Conservation (phyloP, 2,888 invertebrate species). For the Axea sp. region DNA sequence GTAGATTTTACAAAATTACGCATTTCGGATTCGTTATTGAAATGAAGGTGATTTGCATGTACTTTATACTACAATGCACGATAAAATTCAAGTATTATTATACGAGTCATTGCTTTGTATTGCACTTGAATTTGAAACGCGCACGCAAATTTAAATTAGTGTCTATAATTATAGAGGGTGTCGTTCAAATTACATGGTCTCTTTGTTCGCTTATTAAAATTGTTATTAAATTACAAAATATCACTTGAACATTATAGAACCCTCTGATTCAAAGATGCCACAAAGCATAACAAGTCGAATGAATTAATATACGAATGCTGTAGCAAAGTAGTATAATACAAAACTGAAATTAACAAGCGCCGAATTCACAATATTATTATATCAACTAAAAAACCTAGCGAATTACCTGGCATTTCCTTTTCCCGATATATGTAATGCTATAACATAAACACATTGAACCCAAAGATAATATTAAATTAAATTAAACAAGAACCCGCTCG, state of each 20-base stretch:
- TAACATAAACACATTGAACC: constrained; percentile 35
- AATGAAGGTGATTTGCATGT: constrained; percentile 9
- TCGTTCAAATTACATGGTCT: background rate
- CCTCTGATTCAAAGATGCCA: constrained; percentile 4
- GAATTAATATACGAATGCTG: constrained; percentile 11
- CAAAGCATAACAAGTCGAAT: constrained; percentile 16
- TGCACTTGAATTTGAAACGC: constrained; percentile 19
- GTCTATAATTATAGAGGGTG: constrained; percentile 2
- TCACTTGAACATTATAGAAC: background rate
- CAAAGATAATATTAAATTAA: constrained; percentile 25
- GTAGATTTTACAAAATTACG: constrained; percentile 9
- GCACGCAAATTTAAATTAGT: background rate
- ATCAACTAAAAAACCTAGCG: constrained; percentile 34
- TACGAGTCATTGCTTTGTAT: constrained; percentile 20
- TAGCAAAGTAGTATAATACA: constrained; percentile 18
- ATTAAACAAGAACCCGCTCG: constrained; percentile 43
- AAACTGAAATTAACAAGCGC: constrained; percentile 37
- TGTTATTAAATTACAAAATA: constrained; percentile 40
- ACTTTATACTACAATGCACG: constrained; percentile 13
- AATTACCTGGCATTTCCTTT: constrained; percentile 38
- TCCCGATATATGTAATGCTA: constrained; percentile 36
- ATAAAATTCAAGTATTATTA: constrained; percentile 19
- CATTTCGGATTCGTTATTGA: constrained; percentile 1
- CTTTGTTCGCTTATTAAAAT: background rate
- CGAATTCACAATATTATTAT: constrained; percentile 13